Base-by-base conservation (phyloP, 2,113 vertebrate genomes). In the Pipra filicauda region DNA sequence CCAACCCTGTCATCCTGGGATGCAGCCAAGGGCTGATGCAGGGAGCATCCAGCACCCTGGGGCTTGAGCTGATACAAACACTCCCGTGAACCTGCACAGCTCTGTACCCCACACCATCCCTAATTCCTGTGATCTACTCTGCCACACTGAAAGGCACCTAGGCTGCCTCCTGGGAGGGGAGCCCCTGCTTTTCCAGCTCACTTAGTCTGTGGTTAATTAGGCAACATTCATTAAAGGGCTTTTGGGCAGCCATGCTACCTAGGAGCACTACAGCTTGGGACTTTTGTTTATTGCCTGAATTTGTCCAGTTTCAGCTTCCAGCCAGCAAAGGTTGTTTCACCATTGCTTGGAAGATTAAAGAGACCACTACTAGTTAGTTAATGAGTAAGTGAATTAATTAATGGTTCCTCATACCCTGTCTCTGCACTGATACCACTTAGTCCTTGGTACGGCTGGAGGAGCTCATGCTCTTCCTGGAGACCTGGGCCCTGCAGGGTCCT, bases 301-400 rank as follows among this genome's bases (percentile, higher is more conserved):
- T 80, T 90, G 31, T 69, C 61, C 18, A 70, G 39, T 46, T 66
- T 81, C 20, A 72, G 52, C 44, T 92, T 83, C 73, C 41, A 88
- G 61, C 27, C 62, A 70, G 61, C 11, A 33, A 77, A 85, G 24
- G 27, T 75, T 75, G 41, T 74, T 96, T 72, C 37, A 54, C 75
- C n/a, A 78, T 58, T 94, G 69, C 73, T 84, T 65, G 83, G 82
- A 55, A 95, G 72, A 95, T 84, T 74, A 88, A 90, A 90, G 88
- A 84, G 35, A 16, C 23, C 37, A 22, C 43, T 84, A 64, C 28
- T 79, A 76, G 69, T 51, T 85, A 93, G 89, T 91, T 96, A 97
- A 95, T 96, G 69, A 97, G 39, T 95, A 95, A 81, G 35, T 49
- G 86, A 89, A 95, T 95, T 86, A 93, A 93, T 95, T 86, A 91